phyloP scores from a whole-genome alignment of 1,140 invertebrate genomes.

The Linepithema humile region DNA sequence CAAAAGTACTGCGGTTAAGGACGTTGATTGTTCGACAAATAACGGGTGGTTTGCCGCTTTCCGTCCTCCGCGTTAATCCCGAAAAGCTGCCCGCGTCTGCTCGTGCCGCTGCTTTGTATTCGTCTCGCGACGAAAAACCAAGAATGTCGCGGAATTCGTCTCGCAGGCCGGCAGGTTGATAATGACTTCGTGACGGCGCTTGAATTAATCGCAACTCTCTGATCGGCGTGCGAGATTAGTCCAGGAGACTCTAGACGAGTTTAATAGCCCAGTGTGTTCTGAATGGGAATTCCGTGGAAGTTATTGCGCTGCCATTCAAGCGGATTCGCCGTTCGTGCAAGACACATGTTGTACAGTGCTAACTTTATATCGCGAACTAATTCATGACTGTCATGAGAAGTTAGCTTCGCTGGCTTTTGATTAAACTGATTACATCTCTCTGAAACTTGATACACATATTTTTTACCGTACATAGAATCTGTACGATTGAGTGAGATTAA shows the following conservation, averaged over 20 bases:
- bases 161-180: slow-evolving; percentile 1
- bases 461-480: too few relatives aligned
- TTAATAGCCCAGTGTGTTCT: slow-evolving; percentile 11
- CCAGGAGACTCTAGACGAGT: background rate
- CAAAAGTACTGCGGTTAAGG: background rate
- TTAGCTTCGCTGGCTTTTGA: too few relatives aligned
- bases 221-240: slow-evolving; percentile 19
- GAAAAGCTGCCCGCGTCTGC: too few relatives aligned
- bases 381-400: too few relatives aligned
- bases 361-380: background rate
- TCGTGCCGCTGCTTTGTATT: background rate
- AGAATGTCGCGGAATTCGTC: slow-evolving; percentile 30
- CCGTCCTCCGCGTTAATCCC: slow-evolving; percentile 8
- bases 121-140: background rate
- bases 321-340: background rate
- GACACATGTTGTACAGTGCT: background rate
- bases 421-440: too few relatives aligned
- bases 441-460: too few relatives aligned
- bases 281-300: slow-evolving; percentile 26
- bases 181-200: slow-evolving; percentile 29
- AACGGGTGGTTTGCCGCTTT: background rate
- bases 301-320: slow-evolving; percentile 19
- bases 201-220: slow-evolving; percentile 31
- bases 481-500: too few relatives aligned
- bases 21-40: background rate